Conservation (phyloP, 1,140 invertebrate species). For the Nilaparvata lugens region DNA sequence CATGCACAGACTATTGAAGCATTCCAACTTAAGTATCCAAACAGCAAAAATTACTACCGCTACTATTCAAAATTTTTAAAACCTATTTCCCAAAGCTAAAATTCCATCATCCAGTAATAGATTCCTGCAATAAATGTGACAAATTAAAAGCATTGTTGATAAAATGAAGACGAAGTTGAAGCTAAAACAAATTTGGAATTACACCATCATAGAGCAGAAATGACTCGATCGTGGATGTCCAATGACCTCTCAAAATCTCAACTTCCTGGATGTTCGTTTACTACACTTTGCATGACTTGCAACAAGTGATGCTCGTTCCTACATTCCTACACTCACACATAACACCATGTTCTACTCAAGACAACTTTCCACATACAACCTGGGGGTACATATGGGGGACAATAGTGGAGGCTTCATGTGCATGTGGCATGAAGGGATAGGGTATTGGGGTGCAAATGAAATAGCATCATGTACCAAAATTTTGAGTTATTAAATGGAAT, state of each 20-base stretch:
- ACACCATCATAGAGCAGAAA: not conserved
- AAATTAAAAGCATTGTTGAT: not conserved
- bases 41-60: not conserved
- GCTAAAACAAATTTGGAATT: not conserved
- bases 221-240: not conserved
- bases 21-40: not conserved
- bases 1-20: not conserved
- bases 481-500: too few relatives aligned
- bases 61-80: not conserved
- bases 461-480: too few relatives aligned
- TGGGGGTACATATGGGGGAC: constrained; percentile 6
- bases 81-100: constrained; percentile 5
- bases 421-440: constrained; percentile 15
- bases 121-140: constrained; percentile 6
- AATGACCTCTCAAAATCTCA: not conserved
- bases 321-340: constrained; percentile 5
- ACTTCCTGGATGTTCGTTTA: not conserved
- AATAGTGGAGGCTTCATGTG: constrained; percentile 3
- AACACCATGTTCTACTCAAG: constrained; percentile 5
- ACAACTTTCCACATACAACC: constrained; percentile 3
- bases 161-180: not conserved
- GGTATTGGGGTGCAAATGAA: constrained; percentile 11
- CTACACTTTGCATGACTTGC: constrained; percentile 1
- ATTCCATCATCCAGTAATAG: not conserved
- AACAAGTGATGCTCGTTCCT: constrained; percentile 2